phyloP scores from a whole-genome alignment of 2,797 vertebrate genomes.

The Anguilla anguilla region DNA sequence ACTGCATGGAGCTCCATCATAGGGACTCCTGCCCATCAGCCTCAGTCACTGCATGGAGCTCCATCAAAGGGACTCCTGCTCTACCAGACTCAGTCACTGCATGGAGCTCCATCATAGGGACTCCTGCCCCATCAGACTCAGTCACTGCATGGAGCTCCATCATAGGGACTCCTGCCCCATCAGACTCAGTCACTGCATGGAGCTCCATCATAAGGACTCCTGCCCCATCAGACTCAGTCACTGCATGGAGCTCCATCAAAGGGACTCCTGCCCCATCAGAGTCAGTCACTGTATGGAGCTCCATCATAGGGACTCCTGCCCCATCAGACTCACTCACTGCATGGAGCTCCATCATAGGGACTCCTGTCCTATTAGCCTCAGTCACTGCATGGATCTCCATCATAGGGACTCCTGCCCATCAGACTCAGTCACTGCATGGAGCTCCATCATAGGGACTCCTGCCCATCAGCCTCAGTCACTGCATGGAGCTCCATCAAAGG shows the following conservation, averaged over 20 bases:
- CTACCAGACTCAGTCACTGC: neutral
- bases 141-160: neutral
- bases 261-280: no score
- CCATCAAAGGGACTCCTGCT: no score
- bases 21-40: neutral
- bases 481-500: constrained; percentile 5
- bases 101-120: neutral
- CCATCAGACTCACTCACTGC: neutral
- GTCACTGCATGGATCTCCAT: neutral
- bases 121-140: neutral
- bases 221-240: neutral
- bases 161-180: no score
- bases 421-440: neutral
- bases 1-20: neutral
- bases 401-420: neutral
- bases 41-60: neutral
- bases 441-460: no score
- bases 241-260: neutral
- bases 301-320: neutral
- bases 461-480: neutral
- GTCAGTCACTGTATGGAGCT: neutral
- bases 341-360: no score
- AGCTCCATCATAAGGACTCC: constrained; percentile 6
- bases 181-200: neutral
- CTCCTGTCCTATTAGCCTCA: no score